Percentiles rank a stretch among this genome's conserved stretches.
Evolutionary conservation across 2,113 vertebrate genomes (phyloP).

Genomic region (Colinus virginianus): DNA sequence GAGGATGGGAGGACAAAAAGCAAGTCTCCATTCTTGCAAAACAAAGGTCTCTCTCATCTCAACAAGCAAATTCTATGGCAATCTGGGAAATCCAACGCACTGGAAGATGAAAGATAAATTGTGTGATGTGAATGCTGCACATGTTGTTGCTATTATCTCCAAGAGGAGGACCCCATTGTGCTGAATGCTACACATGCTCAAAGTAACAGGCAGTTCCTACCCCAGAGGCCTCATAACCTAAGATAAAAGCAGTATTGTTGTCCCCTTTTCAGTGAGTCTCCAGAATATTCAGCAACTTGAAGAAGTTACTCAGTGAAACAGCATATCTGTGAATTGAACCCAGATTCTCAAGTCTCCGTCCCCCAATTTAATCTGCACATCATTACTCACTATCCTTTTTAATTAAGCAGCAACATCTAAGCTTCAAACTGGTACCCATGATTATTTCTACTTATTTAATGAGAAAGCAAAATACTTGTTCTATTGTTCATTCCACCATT

Average conservation of each 20-base stretch:
- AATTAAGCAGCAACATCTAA: neutral
- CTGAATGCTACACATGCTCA: neutral
- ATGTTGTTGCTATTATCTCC: conserved; percentile 64
- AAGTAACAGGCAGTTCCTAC: conserved; percentile 28
- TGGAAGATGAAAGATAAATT: conserved; percentile 40
- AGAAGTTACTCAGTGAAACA: neutral
- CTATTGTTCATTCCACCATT: neutral
- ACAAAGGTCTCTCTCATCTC: neutral
- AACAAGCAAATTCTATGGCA: neutral
- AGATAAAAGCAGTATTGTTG: conserved; percentile 51
- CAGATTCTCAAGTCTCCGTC: neutral
- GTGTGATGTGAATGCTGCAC: neutral
- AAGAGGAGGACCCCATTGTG: conserved; percentile 53
- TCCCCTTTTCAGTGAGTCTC: conserved; percentile 1
- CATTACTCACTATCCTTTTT: neutral
- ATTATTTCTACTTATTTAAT: neutral
- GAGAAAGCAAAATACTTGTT: neutral
- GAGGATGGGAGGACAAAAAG: neutral
- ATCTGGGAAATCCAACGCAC: conserved; percentile 27
- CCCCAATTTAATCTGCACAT: neutral
- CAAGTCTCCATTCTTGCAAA: neutral
- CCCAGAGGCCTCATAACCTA: conserved; percentile 30
- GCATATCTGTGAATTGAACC: conserved; percentile 17
- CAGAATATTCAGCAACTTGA: neutral
- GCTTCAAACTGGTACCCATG: neutral